Evolutionary conservation across 2,113 vertebrate genomes (phyloP).

Genomic region (Neolamprologus falcicula): DNA sequence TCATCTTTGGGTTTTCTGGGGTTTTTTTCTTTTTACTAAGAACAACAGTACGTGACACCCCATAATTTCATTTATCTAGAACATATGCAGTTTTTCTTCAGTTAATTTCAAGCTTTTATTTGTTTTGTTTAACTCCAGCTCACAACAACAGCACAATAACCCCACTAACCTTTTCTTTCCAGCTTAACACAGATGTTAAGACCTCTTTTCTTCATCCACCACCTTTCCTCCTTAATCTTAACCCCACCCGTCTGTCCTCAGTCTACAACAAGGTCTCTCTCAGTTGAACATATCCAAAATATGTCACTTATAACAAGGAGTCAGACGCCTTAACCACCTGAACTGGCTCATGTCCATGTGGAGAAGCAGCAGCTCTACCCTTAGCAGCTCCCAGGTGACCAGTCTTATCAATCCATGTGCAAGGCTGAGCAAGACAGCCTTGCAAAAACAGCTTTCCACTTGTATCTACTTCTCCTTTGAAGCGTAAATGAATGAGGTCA

Average conservation of each 20-base stretch:
- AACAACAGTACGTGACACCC: rapidly evolving
- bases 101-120: neutral
- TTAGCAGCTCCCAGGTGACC: neutral
- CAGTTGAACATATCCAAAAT: neutral
- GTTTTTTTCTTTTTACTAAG: rapidly evolving
- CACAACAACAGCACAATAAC: neutral
- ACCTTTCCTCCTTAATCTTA: neutral
- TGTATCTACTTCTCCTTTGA: neutral
- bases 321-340: neutral
- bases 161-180: neutral
- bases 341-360: neutral
- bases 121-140: neutral
- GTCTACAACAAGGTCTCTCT: rapidly evolving
- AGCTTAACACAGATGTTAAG: neutral
- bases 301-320: neutral
- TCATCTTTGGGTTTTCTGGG: neutral
- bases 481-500: neutral
- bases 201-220: neutral
- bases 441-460: neutral
- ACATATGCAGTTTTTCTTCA: neutral
- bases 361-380: neutral
- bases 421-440: neutral
- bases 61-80: neutral
- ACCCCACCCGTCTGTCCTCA: neutral
- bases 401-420: neutral